Conservation (phyloP, 2,888 invertebrate species). For the Lycophotia porphyrea region DNA sequence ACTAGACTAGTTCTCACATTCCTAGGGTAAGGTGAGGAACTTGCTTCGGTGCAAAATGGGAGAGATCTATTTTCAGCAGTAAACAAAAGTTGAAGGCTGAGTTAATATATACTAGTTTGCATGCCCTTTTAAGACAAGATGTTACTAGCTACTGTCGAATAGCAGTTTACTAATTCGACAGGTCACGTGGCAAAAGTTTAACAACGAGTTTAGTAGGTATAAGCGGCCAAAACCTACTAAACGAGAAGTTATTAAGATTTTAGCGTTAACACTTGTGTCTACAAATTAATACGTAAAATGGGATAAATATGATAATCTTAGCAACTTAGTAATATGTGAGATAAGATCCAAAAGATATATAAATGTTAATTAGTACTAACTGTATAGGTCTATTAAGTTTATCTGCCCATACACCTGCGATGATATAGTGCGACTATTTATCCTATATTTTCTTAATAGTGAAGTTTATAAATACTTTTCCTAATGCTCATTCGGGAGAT, state of each 20-base stretch:
- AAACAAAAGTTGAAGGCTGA: background rate
- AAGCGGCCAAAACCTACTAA: too few relatives aligned
- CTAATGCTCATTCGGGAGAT: too few relatives aligned
- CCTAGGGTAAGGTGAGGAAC: too few relatives aligned
- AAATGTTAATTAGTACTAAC: constrained; percentile 56
- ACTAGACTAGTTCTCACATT: background rate
- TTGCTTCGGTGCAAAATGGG: background rate
- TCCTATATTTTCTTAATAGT: constrained; percentile 6
- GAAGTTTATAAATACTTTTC: background rate
- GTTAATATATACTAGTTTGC: background rate
- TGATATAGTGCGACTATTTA: constrained; percentile 8
- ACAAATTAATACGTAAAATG: constrained; percentile 50
- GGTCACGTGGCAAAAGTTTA: constrained; percentile 46
- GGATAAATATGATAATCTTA: constrained; percentile 56
- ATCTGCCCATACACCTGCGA: constrained; percentile 34
- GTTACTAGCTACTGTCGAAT: background rate
- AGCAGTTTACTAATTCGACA: background rate
- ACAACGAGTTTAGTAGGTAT: constrained; percentile 8
- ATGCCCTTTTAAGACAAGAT: background rate
- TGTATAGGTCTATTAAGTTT: constrained; percentile 48
- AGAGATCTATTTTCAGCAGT: background rate
- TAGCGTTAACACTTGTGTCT: constrained; percentile 42
- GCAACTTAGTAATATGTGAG: constrained; percentile 27
- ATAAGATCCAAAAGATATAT: constrained; percentile 50
- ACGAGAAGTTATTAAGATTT: constrained; percentile 39